These are phyloP conservation scores for Eunapius fragilis DNA, from an alignment of 37 sponge, comb jelly and placozoan species.

Conservation along the genomic window DNA sequence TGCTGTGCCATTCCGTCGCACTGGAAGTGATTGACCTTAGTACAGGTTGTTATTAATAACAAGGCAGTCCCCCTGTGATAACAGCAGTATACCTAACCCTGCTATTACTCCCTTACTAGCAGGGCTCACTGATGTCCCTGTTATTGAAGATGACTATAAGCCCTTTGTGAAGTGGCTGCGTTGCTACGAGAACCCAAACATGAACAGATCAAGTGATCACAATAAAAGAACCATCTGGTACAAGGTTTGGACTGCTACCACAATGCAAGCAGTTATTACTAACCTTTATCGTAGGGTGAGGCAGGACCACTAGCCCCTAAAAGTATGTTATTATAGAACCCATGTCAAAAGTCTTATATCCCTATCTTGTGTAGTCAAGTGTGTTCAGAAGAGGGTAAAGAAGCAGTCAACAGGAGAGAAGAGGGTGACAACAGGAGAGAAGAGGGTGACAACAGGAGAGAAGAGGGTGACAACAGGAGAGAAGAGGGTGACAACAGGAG, in stretches of 20 bases:
- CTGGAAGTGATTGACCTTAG: conserved; percentile 75
- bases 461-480: neutral
- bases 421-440: neutral
- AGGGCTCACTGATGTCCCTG: conserved; percentile 5
- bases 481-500: too few species aligned
- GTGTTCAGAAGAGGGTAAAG: neutral
- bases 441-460: neutral
- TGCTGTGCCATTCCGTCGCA: conserved; percentile 70
- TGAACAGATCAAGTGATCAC: conserved; percentile 76
- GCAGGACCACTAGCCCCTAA: conserved; percentile 76
- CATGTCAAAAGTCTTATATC: neutral
- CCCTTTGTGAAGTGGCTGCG: conserved; percentile 75
- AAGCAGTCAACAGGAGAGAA: neutral
- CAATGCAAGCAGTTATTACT: neutral
- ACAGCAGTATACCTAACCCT: too few species aligned
- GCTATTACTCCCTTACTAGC: neutral
- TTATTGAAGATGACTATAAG: conserved; percentile 14
- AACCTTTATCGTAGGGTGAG: conserved; percentile 30
- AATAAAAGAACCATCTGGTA: conserved; percentile 88
- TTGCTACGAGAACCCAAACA: conserved; percentile 81
- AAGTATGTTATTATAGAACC: conserved; percentile 12
- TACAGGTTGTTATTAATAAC: neutral
- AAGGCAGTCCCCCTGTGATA: too few species aligned
- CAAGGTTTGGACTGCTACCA: conserved; percentile 25
- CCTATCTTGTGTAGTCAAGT: neutral